phyloP scores from a whole-genome alignment of 2,113 vertebrate species.

The Oplegnathus fasciatus region DNA sequence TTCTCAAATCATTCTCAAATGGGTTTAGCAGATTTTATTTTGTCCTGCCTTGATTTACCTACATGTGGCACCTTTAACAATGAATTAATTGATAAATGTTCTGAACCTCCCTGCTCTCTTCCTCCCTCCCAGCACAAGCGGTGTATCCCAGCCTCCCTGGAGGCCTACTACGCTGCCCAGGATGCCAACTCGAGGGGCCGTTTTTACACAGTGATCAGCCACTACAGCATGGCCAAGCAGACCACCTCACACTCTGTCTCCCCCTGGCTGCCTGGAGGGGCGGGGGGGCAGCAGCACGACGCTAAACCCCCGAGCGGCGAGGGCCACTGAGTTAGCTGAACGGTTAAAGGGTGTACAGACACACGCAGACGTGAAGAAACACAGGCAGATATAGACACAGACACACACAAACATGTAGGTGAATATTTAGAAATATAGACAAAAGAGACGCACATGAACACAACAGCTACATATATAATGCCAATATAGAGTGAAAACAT shows the following conservation, averaged over 20 bases:
- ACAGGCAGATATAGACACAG: conserved; percentile 11
- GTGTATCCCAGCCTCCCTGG: conserved; percentile 97
- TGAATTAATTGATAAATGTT: not conserved
- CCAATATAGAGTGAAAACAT: conserved; percentile 61
- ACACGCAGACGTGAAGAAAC: conserved; percentile 28
- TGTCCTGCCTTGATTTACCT: not conserved
- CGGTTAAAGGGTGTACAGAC: not conserved
- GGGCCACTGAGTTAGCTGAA: conserved; percentile 87
- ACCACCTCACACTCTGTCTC: conserved; percentile 95
- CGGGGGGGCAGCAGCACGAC: conserved; percentile 89
- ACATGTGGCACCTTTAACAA: not conserved
- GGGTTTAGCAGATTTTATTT: not conserved
- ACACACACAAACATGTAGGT: conserved; percentile 37
- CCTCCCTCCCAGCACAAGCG: conserved; percentile 91
- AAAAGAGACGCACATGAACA: conserved; percentile 49
- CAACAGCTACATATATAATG: conserved; percentile 40
- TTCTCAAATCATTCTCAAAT: not conserved
- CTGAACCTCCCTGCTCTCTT: not conserved
- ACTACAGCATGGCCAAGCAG: conserved; percentile 99
- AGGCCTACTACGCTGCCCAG: conserved; percentile 96
- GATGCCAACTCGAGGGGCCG: conserved; percentile 94
- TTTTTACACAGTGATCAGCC: conserved; percentile 99
- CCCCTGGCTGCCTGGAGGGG: conserved; percentile 93
- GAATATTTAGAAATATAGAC: conserved; percentile 60
- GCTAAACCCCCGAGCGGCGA: conserved; percentile 90